A percentile compares a stretch with the other conserved stretches of the same genome.
phyloP scores from a whole-genome alignment of 64 coral and sea anemone species.

The Trachythela sp. region DNA sequence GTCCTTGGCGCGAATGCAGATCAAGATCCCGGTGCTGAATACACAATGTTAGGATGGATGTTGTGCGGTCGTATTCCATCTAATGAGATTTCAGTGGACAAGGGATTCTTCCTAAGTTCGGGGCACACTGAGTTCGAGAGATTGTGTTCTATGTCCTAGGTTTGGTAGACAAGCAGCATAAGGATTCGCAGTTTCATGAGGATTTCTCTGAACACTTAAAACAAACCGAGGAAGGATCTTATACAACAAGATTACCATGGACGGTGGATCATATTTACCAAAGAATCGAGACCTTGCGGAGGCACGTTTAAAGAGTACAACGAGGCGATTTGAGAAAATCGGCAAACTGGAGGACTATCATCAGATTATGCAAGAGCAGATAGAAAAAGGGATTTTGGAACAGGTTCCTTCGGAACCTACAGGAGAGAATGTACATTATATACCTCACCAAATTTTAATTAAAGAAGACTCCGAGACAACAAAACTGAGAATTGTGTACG shows the following conservation, averaged over 20 bases:
- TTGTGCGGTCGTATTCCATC: background rate
- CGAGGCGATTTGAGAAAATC: conserved; percentile 53
- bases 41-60: conserved; percentile 40
- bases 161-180: background rate
- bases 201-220: conserved; percentile 43
- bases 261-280: conserved; percentile 52
- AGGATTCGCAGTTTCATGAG: conserved; percentile 19
- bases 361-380: background rate
- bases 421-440: conserved; percentile 5
- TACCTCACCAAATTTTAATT: conserved; percentile 33
- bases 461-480: conserved; percentile 41
- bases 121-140: conserved; percentile 53
- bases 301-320: conserved; percentile 33
- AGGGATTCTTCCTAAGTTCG: conserved; percentile 44
- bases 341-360: background rate
- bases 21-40: conserved; percentile 23
- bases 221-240: conserved; percentile 57
- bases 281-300: conserved; percentile 43
- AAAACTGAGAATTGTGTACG: conserved; percentile 50
- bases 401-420: background rate
- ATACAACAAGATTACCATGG: conserved; percentile 70
- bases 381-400: background rate
- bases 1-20: conserved; percentile 29
- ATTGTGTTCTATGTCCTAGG: conserved; percentile 71
- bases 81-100: background rate